Evolutionary conservation across 2,797 vertebrate species (phyloP).

Genomic region (Argya squamiceps): DNA sequence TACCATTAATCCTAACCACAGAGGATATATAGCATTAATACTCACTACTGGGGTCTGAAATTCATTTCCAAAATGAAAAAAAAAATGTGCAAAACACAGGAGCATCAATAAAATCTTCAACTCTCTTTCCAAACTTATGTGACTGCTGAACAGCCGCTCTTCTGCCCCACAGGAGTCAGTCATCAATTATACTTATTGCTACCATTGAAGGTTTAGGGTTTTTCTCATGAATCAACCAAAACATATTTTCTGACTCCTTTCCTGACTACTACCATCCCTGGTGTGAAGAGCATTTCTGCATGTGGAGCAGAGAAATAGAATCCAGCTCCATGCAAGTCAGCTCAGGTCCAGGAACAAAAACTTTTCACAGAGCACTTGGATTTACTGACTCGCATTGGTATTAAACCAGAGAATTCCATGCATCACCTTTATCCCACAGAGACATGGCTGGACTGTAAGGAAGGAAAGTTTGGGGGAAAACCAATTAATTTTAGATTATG

Average conservation of each 20-base stretch:
- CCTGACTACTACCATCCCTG: not conserved
- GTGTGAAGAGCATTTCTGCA: not conserved
- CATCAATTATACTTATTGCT: not conserved
- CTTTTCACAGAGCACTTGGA: not conserved
- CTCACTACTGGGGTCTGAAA: slow-evolving; percentile 27
- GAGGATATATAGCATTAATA: slow-evolving; percentile 29
- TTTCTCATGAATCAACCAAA: not conserved
- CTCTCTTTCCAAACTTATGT: not conserved
- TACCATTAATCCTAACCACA: slow-evolving; percentile 34
- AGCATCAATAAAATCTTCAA: slow-evolving; percentile 23
- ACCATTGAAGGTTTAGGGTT: not conserved
- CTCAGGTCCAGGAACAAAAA: not conserved
- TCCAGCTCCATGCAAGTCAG: fast-evolving
- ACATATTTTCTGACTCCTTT: not conserved
- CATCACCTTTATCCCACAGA: not conserved
- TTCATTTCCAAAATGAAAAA: slow-evolving; percentile 25
- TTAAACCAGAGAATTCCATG: not conserved
- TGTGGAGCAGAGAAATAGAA: not conserved
- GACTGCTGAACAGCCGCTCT: not conserved
- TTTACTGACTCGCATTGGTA: not conserved
- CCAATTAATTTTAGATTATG: not conserved
- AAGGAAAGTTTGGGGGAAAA: not conserved
- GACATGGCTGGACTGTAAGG: not conserved
- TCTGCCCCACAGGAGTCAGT: not conserved
- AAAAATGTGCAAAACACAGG: not conserved